These are phyloP conservation scores for Didymodactylos carnosus DNA, from an alignment of 2,888 invertebrate genomes.

Conservation along the genomic window DNA sequence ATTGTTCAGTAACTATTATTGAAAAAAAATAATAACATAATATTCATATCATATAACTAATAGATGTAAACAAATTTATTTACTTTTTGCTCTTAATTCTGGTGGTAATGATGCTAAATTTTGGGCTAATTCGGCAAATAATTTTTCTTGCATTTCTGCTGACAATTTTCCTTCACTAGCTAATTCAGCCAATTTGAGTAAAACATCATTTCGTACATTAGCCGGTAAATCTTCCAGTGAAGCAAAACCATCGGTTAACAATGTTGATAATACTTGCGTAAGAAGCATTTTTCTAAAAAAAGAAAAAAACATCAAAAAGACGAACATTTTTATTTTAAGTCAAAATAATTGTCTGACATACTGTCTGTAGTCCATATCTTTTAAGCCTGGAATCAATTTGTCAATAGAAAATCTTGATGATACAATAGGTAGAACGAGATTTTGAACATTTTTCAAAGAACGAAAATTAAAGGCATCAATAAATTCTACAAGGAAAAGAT, in stretches of 20 bases:
- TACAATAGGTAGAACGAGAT: not conserved
- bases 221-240: not conserved
- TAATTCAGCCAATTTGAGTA: not conserved
- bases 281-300: not conserved
- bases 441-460: not conserved
- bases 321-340: too few species aligned
- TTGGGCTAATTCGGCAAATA: not conserved
- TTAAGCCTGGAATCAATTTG: not conserved
- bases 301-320: too few species aligned
- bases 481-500: too few species aligned
- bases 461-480: not conserved
- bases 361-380: not conserved
- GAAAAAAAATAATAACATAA: too few species aligned
- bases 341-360: not conserved
- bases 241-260: not conserved
- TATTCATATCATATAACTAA: not conserved
- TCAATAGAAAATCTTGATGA: not conserved
- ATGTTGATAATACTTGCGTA: not conserved
- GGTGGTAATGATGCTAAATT: not conserved
- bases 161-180: not conserved
- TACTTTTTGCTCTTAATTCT: not conserved
- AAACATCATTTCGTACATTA: not conserved
- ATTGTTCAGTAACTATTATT: not conserved
- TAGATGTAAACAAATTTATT: not conserved
- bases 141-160: not conserved